Evolutionary conservation across 2,797 vertebrate genomes (phyloP).

Genomic region (Gila robusta): DNA sequence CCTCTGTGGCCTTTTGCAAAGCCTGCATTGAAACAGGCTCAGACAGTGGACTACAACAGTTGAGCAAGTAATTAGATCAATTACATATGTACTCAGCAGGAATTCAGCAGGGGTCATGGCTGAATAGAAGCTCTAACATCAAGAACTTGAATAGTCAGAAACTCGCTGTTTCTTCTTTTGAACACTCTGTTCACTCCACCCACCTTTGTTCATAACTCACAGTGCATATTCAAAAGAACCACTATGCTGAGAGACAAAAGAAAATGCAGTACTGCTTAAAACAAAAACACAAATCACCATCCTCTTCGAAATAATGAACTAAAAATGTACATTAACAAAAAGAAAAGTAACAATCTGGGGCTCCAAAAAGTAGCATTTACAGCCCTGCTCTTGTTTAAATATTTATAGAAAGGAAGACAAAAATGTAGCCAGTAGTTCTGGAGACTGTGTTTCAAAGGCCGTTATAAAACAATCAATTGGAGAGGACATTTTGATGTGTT

Average conservation of each 20-base stretch:
- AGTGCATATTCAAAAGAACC: constrained; percentile 25
- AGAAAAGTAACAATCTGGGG: constrained; percentile 6
- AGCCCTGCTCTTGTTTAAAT: constrained; percentile 45
- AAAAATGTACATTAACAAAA: background rate
- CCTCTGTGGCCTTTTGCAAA: background rate
- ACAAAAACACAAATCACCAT: background rate
- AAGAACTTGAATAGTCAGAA: constrained; percentile 4
- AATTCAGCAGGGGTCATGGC: background rate
- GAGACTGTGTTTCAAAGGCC: constrained; percentile 40
- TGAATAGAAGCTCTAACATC: background rate
- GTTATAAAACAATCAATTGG: constrained; percentile 1
- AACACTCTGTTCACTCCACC: background rate
- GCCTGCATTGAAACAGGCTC: background rate
- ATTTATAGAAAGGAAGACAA: constrained; percentile 40
- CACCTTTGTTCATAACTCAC: constrained; percentile 24
- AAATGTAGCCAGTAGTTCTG: constrained; percentile 37
- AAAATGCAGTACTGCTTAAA: constrained; percentile 11
- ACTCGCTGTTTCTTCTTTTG: background rate
- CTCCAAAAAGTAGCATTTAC: constrained; percentile 23
- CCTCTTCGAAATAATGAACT: background rate
- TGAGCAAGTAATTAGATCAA: background rate
- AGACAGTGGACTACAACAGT: background rate
- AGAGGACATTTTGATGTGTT: constrained; percentile 11
- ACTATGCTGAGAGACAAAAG: constrained; percentile 10
- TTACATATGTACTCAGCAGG: background rate